These are phyloP conservation scores for Zaprionus vittiger DNA, from an alignment of 1,140 invertebrate genomes.

Conservation along the genomic window DNA sequence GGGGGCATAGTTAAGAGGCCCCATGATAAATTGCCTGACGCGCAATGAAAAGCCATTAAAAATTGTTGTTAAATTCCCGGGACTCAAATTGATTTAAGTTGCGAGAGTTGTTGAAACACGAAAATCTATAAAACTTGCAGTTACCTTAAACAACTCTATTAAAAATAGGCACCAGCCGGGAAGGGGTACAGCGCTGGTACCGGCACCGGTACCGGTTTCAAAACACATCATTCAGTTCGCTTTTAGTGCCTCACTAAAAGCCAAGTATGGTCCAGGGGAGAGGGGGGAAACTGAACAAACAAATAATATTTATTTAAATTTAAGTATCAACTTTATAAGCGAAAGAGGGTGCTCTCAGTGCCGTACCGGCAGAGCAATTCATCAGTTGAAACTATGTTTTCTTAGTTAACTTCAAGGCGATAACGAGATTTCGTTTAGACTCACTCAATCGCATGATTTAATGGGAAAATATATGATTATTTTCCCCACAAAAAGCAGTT, in stretches of 20 bases:
- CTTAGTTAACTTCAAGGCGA: background rate
- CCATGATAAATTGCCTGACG: constrained; percentile 72
- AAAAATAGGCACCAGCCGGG: constrained; percentile 37
- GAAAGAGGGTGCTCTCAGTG: background rate
- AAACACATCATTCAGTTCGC: constrained; percentile 55
- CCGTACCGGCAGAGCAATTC: background rate
- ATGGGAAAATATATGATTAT: background rate
- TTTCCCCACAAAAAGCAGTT: background rate
- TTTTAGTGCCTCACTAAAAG: constrained; percentile 53
- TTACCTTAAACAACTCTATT: constrained; percentile 74
- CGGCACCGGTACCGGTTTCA: constrained; percentile 45
- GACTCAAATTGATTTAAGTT: constrained; percentile 79
- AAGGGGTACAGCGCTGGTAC: background rate
- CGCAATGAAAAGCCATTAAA: constrained; percentile 69
- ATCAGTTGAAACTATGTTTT: background rate
- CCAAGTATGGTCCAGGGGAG: constrained; percentile 11
- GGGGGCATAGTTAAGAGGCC: constrained; percentile 50
- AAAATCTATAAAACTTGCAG: constrained; percentile 71
- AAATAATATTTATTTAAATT: constrained; percentile 68
- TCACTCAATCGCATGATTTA: background rate
- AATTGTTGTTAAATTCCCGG: constrained; percentile 52
- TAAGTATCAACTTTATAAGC: constrained; percentile 48
- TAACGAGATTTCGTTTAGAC: background rate
- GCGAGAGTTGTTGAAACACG: constrained; percentile 59
- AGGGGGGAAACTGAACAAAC: constrained; percentile 47